Percentiles rank a stretch among this genome's conserved stretches.
These are phyloP conservation scores for Volucella inflata DNA, from an alignment of 2,888 invertebrate genomes.

Conservation along the genomic window DNA sequence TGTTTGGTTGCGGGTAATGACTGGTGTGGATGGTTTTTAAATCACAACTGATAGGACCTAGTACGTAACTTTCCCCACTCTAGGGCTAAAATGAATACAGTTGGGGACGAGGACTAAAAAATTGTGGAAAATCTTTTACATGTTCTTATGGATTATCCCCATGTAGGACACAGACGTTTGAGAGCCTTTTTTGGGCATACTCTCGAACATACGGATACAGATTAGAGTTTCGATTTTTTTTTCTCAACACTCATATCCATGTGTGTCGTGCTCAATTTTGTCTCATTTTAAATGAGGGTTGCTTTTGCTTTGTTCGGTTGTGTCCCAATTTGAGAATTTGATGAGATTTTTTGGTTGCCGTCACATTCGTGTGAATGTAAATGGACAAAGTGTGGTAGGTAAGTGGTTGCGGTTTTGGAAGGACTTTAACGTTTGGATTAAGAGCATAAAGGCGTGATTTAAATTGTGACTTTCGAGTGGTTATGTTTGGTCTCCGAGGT, in stretches of 20 bases:
- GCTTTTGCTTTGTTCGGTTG: conserved; percentile 5
- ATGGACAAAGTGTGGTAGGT: conserved; percentile 29
- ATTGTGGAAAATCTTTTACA: conserved; percentile 22
- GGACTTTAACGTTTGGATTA: conserved; percentile 28
- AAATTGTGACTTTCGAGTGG: conserved; percentile 18
- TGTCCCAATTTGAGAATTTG: conserved; percentile 47
- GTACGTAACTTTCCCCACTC: conserved; percentile 12
- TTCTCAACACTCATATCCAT: conserved; percentile 34
- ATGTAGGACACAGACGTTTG: conserved; percentile 29
- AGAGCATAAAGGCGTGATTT: conserved; percentile 24
- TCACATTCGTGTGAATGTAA: conserved; percentile 27
- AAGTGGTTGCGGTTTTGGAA: conserved; percentile 8
- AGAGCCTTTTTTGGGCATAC: conserved; percentile 4
- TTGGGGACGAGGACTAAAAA: conserved; percentile 12
- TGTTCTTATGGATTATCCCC: conserved; percentile 66
- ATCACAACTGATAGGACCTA: conserved; percentile 44
- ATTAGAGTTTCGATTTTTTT: conserved; percentile 24
- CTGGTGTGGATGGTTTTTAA: conserved; percentile 62
- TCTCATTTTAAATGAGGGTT: neutral
- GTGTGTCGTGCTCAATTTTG: conserved; percentile 45
- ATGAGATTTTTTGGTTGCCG: conserved; percentile 44
- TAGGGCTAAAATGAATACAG: conserved; percentile 32
- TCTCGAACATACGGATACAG: neutral
- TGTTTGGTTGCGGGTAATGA: conserved; percentile 61
- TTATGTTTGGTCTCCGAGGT: too few relatives aligned